A percentile compares a stretch with the other conserved stretches of the same genome.
These are phyloP conservation scores for Solenodon paradoxus DNA, from an alignment of 2,113 vertebrate genomes.

Conservation along the genomic window DNA sequence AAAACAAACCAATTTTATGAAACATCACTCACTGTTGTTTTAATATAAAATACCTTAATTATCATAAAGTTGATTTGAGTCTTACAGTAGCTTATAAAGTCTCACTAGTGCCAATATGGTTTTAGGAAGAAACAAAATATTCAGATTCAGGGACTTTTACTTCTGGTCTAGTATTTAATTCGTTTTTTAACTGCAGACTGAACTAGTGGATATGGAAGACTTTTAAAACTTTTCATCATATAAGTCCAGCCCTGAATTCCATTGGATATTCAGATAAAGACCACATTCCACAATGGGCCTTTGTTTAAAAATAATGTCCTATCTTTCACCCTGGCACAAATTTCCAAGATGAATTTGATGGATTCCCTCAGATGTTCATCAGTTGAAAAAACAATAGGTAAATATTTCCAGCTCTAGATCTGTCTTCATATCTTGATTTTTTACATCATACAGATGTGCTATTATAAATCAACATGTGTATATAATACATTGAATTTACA, in stretches of 20 bases:
- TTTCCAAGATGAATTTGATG: background rate
- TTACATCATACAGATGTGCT: too few relatives aligned
- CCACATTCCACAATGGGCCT: background rate
- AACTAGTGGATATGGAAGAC: background rate
- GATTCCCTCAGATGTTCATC: background rate
- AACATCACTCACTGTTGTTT: background rate
- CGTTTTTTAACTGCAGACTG: background rate
- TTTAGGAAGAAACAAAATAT: background rate
- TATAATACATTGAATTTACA: too few relatives aligned
- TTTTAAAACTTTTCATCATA: background rate
- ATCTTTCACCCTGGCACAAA: background rate
- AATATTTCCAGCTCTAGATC: background rate
- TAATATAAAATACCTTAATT: background rate
- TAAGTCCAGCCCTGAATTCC: background rate
- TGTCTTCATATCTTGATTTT: too few relatives aligned
- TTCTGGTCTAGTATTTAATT: background rate
- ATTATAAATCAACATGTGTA: too few relatives aligned
- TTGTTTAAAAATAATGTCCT: background rate
- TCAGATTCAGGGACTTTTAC: background rate
- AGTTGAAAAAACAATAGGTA: background rate
- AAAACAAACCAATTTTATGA: constrained; percentile 14
- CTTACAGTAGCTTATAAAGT: background rate
- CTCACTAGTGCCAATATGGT: background rate
- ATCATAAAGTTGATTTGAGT: constrained; percentile 1
- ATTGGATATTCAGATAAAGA: background rate